Conservation (phyloP, 2,113 vertebrate genomes). For the Trogon surrucura region DNA sequence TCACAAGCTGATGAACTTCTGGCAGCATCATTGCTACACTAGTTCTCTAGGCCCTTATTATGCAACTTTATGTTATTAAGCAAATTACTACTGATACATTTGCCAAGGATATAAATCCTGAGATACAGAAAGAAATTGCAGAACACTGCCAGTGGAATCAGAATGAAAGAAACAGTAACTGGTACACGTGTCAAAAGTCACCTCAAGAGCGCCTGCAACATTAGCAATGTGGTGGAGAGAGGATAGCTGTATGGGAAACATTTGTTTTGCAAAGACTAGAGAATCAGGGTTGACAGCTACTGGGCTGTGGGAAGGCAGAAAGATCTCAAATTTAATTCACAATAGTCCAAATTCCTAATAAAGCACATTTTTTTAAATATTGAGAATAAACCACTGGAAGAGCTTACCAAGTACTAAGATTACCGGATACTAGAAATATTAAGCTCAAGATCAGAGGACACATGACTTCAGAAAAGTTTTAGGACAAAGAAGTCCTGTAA, state of each 20-base stretch:
- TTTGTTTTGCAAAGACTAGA: background rate
- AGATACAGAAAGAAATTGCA: background rate
- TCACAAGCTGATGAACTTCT: background rate
- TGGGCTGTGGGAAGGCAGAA: background rate
- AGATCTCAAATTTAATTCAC: background rate
- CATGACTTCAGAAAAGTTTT: background rate
- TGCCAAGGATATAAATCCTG: background rate
- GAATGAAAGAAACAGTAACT: background rate
- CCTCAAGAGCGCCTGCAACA: background rate
- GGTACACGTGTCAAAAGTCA: background rate
- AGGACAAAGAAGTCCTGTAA: background rate
- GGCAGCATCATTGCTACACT: background rate
- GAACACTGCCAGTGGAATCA: fast-evolving
- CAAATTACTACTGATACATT: background rate
- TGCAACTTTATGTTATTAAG: background rate
- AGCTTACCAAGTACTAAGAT: background rate
- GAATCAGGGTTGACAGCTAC: background rate
- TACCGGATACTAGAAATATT: background rate
- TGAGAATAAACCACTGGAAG: background rate
- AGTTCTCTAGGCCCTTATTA: background rate
- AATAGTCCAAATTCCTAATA: background rate
- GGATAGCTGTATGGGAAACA: background rate
- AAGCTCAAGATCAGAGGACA: background rate
- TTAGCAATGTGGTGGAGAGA: background rate
- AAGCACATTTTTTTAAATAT: background rate